These are phyloP conservation scores for Acrocephalus scirpaceus DNA, from an alignment of 2,797 vertebrate genomes.

Conservation along the genomic window DNA sequence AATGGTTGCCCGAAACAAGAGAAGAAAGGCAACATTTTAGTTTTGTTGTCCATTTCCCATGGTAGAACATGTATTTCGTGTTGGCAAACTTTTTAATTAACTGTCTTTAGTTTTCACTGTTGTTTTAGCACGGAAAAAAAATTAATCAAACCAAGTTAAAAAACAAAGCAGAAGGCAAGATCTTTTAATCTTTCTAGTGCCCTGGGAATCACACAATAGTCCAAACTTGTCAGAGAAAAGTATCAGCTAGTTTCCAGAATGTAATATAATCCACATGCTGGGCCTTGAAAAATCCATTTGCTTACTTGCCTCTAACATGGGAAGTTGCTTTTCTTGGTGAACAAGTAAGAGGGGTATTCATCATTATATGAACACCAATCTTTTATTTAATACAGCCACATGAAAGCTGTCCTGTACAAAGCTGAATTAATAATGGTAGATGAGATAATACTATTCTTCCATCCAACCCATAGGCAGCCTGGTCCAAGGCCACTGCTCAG, in stretches of 20 bases:
- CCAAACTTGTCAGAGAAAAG: slow-evolving; percentile 2
- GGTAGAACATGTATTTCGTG: background rate
- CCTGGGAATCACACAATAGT: background rate
- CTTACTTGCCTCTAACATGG: background rate
- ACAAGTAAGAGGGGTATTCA: background rate
- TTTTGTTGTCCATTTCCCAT: background rate
- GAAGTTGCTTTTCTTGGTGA: slow-evolving; percentile 3
- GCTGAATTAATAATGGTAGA: background rate
- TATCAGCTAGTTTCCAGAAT: background rate
- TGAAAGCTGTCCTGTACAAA: background rate
- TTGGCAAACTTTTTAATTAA: background rate
- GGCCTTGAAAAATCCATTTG: slow-evolving; percentile 5
- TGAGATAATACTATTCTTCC: background rate
- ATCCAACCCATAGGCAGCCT: background rate
- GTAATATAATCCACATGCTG: background rate
- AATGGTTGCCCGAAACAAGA: background rate
- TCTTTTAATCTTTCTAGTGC: background rate
- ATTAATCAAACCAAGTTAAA: background rate
- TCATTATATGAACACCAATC: background rate
- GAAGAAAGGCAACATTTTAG: background rate
- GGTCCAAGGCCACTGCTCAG: background rate
- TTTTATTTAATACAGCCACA: background rate
- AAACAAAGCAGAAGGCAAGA: slow-evolving; percentile 6
- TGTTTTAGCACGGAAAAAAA: background rate
- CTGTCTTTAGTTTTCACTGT: background rate